Base-by-base conservation (phyloP, 2,797 vertebrate genomes). In the Orientallactaga sibirica region DNA sequence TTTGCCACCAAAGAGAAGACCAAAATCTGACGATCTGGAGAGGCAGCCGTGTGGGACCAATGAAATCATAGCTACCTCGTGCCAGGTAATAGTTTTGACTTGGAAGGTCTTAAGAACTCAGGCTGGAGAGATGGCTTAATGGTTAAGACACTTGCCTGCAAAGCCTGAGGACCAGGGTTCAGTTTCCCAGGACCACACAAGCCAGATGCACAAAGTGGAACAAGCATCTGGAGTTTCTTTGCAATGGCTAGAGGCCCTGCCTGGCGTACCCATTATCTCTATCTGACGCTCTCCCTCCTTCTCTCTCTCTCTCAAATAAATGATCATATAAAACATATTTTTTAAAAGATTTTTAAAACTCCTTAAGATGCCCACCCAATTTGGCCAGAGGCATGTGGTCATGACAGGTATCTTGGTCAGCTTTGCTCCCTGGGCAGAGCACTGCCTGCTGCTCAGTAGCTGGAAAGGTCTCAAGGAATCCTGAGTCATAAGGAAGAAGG, bases 1-100 rank as follows among this genome's bases (percentile, higher is more conserved):
- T 90, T 81, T 88, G 20, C 29, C 81, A 37, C 91, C 78, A 19
- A 86, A 61, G 73, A 96, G 86, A 93, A 61, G 92, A 91, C 75
- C 37, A 27, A 76, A 52, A 25, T 82, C 24, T 91, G 74, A 37
- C 95, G 88, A 90, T 1, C 0, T 22, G 10, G 61, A 82, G 67
- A 61, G n/a, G 82, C 24, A 90, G 18, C 41, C 91, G 0, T 48
- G 16, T 84, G 20, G 29, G 41, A 61, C 79, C 88, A 94, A 92
- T 61, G 86, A 61, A 95, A 55, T 77, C 7, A 5, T 78, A 62
- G 25, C 91, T 15, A 62, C 19, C 61, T 92, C 68, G 79, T n/a
- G 27, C 33, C 67, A 68, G 14, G n/a, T 90, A 67, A 37, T 89
- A 82, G 73, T 97, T 64, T 90, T 64, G 41, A 20, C 82, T 89